A percentile compares a stretch with the other conserved stretches of the same genome.
phyloP scores from a whole-genome alignment of 2,113 vertebrate species.

The Psilopogon haemacephalus region DNA sequence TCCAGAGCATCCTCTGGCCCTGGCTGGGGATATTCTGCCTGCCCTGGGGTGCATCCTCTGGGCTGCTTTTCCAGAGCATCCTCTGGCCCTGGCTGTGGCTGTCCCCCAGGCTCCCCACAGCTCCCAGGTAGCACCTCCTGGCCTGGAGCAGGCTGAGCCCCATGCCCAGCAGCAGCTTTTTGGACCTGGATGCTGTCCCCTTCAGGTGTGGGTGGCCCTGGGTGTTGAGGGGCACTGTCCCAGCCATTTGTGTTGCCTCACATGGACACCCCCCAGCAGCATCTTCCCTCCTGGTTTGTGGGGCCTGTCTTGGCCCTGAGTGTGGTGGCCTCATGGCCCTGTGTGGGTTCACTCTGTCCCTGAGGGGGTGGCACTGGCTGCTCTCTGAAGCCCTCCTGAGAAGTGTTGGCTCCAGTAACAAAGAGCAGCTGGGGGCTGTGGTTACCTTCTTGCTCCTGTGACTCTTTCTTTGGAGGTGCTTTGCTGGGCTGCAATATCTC shows the following conservation, averaged over 20 bases:
- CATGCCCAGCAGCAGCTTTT: accelerated
- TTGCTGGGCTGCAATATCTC: accelerated
- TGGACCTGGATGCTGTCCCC: accelerated
- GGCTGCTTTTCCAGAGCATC: neutral
- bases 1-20: neutral
- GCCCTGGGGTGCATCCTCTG: neutral
- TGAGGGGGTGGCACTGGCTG: neutral
- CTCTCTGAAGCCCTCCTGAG: neutral
- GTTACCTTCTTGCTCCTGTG: neutral
- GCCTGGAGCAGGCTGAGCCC: too few species aligned
- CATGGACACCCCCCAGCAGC: neutral
- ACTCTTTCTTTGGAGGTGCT: neutral
- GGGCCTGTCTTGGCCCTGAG: accelerated
- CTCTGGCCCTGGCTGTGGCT: neutral
- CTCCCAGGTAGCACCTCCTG: accelerated
- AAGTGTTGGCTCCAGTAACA: neutral
- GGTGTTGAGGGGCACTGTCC: too few species aligned
- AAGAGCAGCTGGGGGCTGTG: accelerated
- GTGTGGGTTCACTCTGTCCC: accelerated
- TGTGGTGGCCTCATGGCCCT: accelerated
- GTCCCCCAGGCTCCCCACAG: accelerated
- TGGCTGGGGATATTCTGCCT: accelerated
- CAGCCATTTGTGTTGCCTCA: accelerated
- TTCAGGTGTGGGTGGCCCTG: accelerated
- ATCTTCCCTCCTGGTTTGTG: neutral